Percentiles rank a stretch among this genome's conserved stretches.
phyloP scores from a whole-genome alignment of 2,888 invertebrate genomes.

The Apodemia hepburni region DNA sequence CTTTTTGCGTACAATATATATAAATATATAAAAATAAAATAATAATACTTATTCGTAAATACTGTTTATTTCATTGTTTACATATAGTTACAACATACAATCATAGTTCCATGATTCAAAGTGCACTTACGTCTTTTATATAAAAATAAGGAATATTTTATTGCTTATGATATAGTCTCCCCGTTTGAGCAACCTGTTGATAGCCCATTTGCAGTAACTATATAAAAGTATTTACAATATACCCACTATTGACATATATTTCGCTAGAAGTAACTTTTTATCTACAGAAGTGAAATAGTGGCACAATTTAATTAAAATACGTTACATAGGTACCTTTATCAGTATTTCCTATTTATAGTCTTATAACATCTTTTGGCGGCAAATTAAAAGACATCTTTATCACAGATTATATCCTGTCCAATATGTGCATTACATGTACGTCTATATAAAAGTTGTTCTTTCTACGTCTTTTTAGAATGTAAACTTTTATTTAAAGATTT shows the following conservation, averaged over 20 bases:
- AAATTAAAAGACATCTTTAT: background rate
- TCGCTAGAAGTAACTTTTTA: slow-evolving; percentile 70
- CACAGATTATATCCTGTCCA: background rate
- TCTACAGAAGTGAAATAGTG: slow-evolving; percentile 61
- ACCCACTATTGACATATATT: slow-evolving; percentile 68
- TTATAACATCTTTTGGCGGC: background rate
- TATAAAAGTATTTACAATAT: slow-evolving; percentile 75
- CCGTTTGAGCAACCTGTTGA: slow-evolving; percentile 65
- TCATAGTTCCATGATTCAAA: slow-evolving; percentile 74
- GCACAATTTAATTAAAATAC: slow-evolving; percentile 49
- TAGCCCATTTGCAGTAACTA: slow-evolving; percentile 65
- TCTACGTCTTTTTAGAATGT: background rate
- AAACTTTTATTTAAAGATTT: slow-evolving; percentile 15
- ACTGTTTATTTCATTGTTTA: slow-evolving; percentile 40
- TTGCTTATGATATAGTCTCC: slow-evolving; percentile 49
- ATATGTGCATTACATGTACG: background rate
- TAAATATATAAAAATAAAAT: background rate
- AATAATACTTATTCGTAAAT: slow-evolving; percentile 25
- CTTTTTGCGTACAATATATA: background rate
- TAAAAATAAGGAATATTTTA: slow-evolving; percentile 68
- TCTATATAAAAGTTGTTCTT: too few relatives aligned
- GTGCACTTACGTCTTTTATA: slow-evolving; percentile 74
- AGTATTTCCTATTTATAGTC: slow-evolving; percentile 1
- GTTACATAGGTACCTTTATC: slow-evolving; percentile 10
- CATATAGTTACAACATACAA: slow-evolving; percentile 40